Conservation (phyloP, 2,888 invertebrate species). For the Escarpia spicata region DNA sequence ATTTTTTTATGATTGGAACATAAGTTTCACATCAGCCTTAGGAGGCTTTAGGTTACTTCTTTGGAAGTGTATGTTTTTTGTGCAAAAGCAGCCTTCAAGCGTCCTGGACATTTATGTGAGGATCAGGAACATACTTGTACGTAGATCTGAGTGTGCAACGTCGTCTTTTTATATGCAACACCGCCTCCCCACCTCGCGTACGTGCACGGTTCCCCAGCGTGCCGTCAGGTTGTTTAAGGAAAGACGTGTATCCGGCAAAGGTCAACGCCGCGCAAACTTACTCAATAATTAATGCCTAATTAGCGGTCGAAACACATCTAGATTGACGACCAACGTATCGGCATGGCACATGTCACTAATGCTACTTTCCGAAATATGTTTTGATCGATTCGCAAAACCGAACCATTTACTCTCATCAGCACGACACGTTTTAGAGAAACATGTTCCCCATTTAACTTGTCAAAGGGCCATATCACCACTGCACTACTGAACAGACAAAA, state of each 20-base stretch:
- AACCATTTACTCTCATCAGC: slow-evolving; percentile 5
- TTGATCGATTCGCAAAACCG: slow-evolving; percentile 9
- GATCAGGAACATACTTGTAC: no score
- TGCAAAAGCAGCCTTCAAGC: no score
- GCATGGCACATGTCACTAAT: not conserved
- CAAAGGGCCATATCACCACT: no score
- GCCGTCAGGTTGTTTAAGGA: not conserved
- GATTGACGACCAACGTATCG: not conserved
- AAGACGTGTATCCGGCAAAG: not conserved
- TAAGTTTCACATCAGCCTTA: no score
- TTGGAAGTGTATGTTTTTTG: no score
- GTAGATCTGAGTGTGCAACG: no score
- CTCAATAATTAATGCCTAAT: slow-evolving; percentile 11
- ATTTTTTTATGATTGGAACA: no score
- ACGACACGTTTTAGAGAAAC: not conserved
- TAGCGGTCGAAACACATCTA: slow-evolving; percentile 9
- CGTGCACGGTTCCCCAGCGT: not conserved
- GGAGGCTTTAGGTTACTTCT: no score
- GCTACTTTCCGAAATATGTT: not conserved
- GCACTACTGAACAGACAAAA: no score
- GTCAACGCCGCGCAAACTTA: not conserved
- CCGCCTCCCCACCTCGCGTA: not conserved
- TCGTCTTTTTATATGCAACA: no score
- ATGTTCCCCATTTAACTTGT: no score
- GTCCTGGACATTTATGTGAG: no score